These are phyloP conservation scores for Andrena dorsata DNA, from an alignment of 2,888 invertebrate species.

Conservation along the genomic window DNA sequence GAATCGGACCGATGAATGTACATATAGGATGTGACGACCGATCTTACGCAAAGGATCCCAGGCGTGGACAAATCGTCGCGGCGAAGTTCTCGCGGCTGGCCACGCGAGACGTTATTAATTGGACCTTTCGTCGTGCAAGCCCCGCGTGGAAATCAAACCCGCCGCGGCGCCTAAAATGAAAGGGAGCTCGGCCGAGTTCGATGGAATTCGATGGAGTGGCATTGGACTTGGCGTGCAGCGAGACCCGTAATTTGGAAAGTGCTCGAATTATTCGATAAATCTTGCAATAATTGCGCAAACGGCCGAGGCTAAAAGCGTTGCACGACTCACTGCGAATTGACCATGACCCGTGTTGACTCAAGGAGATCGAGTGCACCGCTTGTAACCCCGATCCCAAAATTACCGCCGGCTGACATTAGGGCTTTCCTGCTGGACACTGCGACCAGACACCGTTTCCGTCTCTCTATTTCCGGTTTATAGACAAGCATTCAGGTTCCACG, in stretches of 20 bases:
- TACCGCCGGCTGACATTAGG: conserved; percentile 48
- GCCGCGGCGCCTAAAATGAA: background rate
- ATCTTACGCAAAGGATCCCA: conserved; percentile 72
- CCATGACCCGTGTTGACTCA: conserved; percentile 81
- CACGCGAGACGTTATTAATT: background rate
- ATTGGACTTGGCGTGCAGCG: background rate
- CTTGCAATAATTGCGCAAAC: conserved; percentile 51
- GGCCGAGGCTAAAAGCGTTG: conserved; percentile 51
- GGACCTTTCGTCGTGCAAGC: background rate
- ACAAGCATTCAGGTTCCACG: background rate
- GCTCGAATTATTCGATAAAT: conserved; percentile 52
- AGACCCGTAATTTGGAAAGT: background rate
- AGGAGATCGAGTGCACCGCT: conserved; percentile 79
- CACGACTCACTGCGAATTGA: conserved; percentile 74
- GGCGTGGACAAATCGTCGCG: conserved; percentile 31
- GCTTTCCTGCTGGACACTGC: conserved; percentile 36
- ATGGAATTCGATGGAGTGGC: background rate
- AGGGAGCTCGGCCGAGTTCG: background rate
- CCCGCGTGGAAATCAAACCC: background rate
- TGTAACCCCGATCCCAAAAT: conserved; percentile 78
- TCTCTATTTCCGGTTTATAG: background rate
- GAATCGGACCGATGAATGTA: conserved; percentile 72
- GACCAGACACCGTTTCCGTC: background rate
- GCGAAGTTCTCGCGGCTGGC: conserved; percentile 33
- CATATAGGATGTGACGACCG: conserved; percentile 60